phyloP scores from a whole-genome alignment of 2,113 vertebrate species.

The Lepus americanus region DNA sequence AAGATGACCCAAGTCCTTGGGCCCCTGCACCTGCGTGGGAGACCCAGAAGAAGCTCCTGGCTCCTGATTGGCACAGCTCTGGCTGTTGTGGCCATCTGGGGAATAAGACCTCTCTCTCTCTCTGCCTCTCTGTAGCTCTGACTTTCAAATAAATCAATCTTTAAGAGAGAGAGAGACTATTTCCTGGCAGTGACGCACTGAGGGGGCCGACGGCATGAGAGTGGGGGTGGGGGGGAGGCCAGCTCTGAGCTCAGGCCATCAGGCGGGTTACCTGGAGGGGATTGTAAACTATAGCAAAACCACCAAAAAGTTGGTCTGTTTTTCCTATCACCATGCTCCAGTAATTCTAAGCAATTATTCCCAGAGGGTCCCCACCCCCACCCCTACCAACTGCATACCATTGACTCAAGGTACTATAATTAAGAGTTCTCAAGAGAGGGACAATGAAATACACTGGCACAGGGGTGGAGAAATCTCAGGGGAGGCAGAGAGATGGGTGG shows the following conservation, averaged over 20 bases:
- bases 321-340: background rate
- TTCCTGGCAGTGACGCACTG: background rate
- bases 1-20: no score
- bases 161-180: background rate
- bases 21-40: no score
- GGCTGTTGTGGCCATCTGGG: no score
- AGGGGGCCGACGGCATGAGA: background rate
- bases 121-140: no score
- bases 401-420: conserved; percentile 5
- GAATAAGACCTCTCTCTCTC: no score
- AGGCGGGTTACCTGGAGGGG: background rate
- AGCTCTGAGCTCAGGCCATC: background rate
- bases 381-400: background rate
- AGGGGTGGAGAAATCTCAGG: background rate
- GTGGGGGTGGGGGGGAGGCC: background rate
- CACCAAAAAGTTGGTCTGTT: conserved; percentile 7
- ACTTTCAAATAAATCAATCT: no score
- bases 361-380: background rate
- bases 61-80: no score
- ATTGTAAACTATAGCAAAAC: conserved; percentile 42
- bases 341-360: conserved; percentile 48
- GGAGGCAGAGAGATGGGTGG: background rate
- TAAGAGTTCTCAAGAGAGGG: conserved; percentile 6
- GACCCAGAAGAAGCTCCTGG: no score
- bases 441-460: background rate